Conservation (phyloP, 2,797 vertebrate genomes). For the Pangasius larnaudii region DNA sequence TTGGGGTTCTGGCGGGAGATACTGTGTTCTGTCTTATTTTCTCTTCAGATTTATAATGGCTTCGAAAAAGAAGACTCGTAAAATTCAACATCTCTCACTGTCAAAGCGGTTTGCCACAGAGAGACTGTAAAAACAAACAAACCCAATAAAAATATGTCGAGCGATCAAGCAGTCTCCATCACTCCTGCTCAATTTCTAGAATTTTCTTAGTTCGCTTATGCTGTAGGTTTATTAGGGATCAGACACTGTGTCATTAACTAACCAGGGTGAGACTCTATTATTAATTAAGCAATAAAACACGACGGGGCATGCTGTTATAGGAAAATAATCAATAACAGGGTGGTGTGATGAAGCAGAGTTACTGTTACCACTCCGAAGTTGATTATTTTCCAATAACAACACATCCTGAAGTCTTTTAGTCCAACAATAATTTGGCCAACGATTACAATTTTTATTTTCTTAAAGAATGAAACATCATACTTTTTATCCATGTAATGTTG, state of each 20-base stretch:
- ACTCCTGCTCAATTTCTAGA: not conserved
- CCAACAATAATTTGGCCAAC: not conserved
- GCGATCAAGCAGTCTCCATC: not conserved
- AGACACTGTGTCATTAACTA: not conserved
- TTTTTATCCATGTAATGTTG: not conserved
- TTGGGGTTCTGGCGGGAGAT: constrained; percentile 49
- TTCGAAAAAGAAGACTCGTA: constrained; percentile 47
- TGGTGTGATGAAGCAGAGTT: not conserved
- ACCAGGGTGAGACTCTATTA: not conserved
- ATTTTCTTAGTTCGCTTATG: not conserved
- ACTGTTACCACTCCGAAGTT: not conserved
- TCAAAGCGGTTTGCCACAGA: constrained; percentile 46
- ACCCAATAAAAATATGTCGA: not conserved
- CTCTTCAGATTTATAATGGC: constrained; percentile 49
- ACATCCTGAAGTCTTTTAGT: not conserved
- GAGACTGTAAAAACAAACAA: constrained; percentile 47
- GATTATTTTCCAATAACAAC: not conserved
- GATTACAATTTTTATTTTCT: not conserved
- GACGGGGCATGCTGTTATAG: not conserved
- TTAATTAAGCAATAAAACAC: not conserved
- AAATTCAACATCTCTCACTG: constrained; percentile 47
- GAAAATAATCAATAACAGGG: not conserved
- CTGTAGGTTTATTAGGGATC: not conserved
- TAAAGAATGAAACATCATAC: not conserved
- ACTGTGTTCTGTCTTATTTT: constrained; percentile 55